Conservation (phyloP, 2,888 invertebrate species). For the Zelleria hepariella region DNA sequence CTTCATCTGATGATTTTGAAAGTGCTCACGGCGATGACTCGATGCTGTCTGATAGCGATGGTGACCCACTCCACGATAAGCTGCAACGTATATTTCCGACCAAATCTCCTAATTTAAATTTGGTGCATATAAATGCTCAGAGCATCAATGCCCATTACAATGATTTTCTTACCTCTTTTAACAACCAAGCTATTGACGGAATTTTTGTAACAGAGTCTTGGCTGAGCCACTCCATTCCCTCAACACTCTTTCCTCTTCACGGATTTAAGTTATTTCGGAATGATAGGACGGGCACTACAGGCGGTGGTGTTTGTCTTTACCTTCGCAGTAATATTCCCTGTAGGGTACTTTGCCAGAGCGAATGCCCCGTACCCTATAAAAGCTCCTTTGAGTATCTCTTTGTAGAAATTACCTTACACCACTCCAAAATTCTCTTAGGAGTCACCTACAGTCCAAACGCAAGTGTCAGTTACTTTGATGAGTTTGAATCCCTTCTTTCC, state of each 20-base stretch:
- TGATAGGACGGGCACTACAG: neutral
- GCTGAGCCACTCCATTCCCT: constrained; percentile 9
- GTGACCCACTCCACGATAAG: neutral
- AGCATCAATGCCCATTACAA: constrained; percentile 5
- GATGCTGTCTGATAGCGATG: neutral
- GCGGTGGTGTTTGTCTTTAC: constrained; percentile 11
- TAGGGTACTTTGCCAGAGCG: neutral
- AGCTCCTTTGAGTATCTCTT: constrained; percentile 6
- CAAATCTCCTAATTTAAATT: neutral
- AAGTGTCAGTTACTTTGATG: constrained; percentile 8
- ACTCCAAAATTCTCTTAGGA: constrained; percentile 8
- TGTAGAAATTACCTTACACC: constrained; percentile 6
- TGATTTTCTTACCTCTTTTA: constrained; percentile 3
- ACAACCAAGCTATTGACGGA: neutral
- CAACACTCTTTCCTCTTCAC: neutral
- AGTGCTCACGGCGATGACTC: neutral
- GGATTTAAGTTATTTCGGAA: constrained; percentile 4
- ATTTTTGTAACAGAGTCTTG: constrained; percentile 8
- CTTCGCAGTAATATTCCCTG: constrained; percentile 3
- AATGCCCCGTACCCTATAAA: neutral
- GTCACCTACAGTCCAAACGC: constrained; percentile 9
- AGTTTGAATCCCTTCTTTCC: constrained; percentile 7
- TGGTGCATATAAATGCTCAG: constrained; percentile 8
- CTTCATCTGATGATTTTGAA: neutral
- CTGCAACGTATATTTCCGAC: neutral